Conservation (phyloP, 1,140 invertebrate species). For the Trachymyrmex cornetzi region DNA sequence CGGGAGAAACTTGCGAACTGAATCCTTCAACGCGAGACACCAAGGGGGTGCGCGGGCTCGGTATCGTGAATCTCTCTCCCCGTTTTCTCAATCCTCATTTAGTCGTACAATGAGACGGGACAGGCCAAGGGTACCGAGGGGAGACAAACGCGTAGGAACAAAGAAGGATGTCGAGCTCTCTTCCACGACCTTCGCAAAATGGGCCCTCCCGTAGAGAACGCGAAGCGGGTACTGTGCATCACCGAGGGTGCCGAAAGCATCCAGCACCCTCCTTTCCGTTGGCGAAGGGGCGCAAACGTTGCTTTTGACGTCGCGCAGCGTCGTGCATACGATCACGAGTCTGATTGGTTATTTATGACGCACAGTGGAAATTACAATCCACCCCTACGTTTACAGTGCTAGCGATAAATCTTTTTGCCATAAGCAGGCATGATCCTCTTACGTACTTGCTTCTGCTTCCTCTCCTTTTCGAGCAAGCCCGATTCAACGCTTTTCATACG, state of each 20-base stretch:
- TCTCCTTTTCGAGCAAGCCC: neutral
- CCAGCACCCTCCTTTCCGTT: neutral
- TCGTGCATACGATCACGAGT: slow-evolving; percentile 52
- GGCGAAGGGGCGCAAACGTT: neutral
- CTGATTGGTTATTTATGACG: slow-evolving; percentile 70
- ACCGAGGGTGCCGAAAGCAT: slow-evolving; percentile 45
- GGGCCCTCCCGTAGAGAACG: neutral
- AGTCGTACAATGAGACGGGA: slow-evolving; percentile 52
- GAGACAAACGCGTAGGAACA: slow-evolving; percentile 41
- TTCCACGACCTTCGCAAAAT: slow-evolving; percentile 27
- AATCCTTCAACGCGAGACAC: slow-evolving; percentile 65
- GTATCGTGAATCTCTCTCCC: slow-evolving; percentile 33
- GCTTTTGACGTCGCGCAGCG: slow-evolving; percentile 55
- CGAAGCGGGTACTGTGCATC: neutral
- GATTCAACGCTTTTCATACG: slow-evolving; percentile 13
- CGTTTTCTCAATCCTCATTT: slow-evolving; percentile 62
- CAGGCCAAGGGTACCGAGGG: neutral
- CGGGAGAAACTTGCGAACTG: slow-evolving; percentile 59
- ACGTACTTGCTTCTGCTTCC: neutral
- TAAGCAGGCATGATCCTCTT: slow-evolving; percentile 56
- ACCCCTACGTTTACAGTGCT: slow-evolving; percentile 46
- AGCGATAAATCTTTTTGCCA: slow-evolving; percentile 60
- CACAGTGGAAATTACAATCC: slow-evolving; percentile 55
- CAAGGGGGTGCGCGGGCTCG: neutral
- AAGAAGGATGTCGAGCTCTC: slow-evolving; percentile 39